A percentile compares a stretch with the other conserved stretches of the same genome.
Conservation (phyloP, 2,113 vertebrate species). For the Sceloporus tristichus region DNA sequence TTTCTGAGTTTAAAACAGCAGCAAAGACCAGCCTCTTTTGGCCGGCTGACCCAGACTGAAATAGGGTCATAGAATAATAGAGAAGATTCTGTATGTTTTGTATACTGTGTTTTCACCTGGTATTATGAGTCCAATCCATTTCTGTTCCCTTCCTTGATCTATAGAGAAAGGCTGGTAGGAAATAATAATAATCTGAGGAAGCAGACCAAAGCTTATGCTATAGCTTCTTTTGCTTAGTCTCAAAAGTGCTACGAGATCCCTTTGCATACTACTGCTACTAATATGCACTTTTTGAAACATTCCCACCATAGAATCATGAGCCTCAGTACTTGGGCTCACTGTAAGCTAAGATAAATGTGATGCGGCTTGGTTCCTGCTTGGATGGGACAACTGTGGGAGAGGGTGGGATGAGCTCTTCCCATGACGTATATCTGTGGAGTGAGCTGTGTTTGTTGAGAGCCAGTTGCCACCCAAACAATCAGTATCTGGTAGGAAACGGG, state of each 20-base stretch:
- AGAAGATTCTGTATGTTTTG: neutral
- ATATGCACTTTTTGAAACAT: too few species aligned
- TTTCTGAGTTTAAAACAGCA: too few species aligned
- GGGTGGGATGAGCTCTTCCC: neutral
- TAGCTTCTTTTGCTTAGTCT: too few species aligned
- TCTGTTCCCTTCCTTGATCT: neutral
- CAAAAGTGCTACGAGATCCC: too few species aligned
- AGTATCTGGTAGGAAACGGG: neutral
- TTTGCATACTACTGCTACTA: too few species aligned
- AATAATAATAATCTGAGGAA: neutral
- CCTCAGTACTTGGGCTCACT: neutral
- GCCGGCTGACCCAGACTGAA: neutral
- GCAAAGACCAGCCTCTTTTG: too few species aligned
- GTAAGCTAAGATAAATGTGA: neutral
- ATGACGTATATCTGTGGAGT: neutral
- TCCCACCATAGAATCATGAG: too few species aligned
- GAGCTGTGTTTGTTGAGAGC: neutral
- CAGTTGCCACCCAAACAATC: neutral
- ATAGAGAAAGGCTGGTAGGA: neutral
- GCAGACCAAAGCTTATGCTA: too few species aligned
- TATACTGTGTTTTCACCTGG: neutral
- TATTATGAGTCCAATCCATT: neutral
- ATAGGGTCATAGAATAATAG: too few species aligned
- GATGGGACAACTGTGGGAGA: neutral
- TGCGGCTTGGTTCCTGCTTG: neutral